phyloP scores from a whole-genome alignment of 2,888 invertebrate species.

The Ischnura elegans region DNA sequence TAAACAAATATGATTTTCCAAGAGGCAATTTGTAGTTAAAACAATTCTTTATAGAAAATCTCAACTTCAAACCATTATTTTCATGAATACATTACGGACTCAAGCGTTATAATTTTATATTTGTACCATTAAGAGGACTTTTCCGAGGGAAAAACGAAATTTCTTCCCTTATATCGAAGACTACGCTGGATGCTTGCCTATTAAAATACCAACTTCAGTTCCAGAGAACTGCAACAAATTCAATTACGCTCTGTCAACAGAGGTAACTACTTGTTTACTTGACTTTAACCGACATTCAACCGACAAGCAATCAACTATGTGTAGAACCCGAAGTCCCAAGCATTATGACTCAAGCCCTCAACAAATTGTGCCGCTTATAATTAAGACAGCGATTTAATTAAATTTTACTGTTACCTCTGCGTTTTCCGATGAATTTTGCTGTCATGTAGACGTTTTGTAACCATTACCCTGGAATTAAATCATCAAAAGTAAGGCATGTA shows the following conservation, averaged over 20 bases:
- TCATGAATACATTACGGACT: too few relatives aligned
- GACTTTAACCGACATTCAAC: background rate
- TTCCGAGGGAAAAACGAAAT: background rate
- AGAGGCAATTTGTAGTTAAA: too few relatives aligned
- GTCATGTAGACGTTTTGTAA: background rate
- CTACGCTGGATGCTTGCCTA: background rate
- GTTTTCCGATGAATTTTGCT: background rate
- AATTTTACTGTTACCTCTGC: background rate
- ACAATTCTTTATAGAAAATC: too few relatives aligned
- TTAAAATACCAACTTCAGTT: background rate
- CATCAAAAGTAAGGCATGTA: background rate
- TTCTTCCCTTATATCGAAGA: background rate
- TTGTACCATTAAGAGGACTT: background rate
- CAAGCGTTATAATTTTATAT: too few relatives aligned
- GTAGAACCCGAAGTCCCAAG: too few relatives aligned
- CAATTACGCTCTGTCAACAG: background rate
- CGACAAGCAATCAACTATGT: too few relatives aligned
- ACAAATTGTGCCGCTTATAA: too few relatives aligned
- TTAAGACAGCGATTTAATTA: too few relatives aligned
- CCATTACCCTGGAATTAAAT: background rate
- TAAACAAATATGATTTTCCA: too few relatives aligned
- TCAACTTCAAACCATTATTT: too few relatives aligned
- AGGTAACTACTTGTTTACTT: background rate
- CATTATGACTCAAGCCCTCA: too few relatives aligned
- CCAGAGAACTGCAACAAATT: background rate